Evolutionary conservation across 2,888 invertebrate genomes (phyloP).

Genomic region (Epiblema foenella): DNA sequence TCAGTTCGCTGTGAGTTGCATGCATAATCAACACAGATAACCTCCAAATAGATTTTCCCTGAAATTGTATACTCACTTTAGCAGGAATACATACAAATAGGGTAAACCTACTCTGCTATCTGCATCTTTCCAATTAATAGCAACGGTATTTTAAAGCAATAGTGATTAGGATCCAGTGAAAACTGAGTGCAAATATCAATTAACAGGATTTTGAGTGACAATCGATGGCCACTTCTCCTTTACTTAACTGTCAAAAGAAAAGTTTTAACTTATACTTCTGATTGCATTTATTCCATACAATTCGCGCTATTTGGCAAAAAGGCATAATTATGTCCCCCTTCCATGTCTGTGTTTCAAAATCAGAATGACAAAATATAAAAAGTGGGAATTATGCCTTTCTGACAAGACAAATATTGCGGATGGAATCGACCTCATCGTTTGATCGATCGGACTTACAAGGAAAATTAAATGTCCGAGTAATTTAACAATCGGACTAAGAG

Average conservation of each 20-base stretch:
- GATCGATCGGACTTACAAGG: too few relatives aligned
- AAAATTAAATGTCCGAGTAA: too few relatives aligned
- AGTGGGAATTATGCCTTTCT: too few relatives aligned
- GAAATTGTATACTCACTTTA: background rate
- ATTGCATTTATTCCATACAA: background rate
- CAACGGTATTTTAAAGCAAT: background rate
- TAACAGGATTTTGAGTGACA: background rate
- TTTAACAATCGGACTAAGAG: too few relatives aligned
- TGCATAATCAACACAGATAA: slow-evolving; percentile 25
- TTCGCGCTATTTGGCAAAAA: too few relatives aligned
- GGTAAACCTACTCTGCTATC: background rate
- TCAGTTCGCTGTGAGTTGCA: slow-evolving; percentile 16
- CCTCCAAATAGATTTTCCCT: background rate
- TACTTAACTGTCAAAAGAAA: background rate
- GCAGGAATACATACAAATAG: background rate
- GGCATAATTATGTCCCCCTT: too few relatives aligned
- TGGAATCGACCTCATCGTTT: too few relatives aligned
- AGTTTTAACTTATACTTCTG: background rate
- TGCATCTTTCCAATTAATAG: background rate
- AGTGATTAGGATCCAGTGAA: background rate
- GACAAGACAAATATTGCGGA: too few relatives aligned
- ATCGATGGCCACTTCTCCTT: background rate
- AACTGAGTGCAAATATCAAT: background rate
- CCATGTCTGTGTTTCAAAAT: too few relatives aligned
- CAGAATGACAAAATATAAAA: too few relatives aligned